Conservation (phyloP, 2,113 vertebrate genomes). For the Petaurus breviceps region DNA sequence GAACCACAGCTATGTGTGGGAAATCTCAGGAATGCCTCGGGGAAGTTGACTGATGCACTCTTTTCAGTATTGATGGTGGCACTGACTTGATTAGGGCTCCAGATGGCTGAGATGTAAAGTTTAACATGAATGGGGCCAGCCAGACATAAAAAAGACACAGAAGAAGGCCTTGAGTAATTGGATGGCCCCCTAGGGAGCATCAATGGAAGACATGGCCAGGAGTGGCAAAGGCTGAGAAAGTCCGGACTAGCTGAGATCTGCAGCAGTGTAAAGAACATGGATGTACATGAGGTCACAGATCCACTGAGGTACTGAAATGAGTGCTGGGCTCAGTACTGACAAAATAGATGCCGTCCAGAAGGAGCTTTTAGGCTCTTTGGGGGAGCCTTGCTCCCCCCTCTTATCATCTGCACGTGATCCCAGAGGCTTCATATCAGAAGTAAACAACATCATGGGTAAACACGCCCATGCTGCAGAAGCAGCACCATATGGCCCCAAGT, state of each 20-base stretch:
- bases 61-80: neutral
- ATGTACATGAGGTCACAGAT: neutral
- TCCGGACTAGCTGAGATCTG: neutral
- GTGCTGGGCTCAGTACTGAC: neutral
- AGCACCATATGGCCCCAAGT: neutral
- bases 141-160: neutral
- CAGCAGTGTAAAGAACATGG: neutral
- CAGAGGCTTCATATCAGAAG: neutral
- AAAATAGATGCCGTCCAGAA: neutral
- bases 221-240: no score
- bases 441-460: neutral
- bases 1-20: no score
- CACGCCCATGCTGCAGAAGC: neutral
- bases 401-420: neutral
- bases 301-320: no score
- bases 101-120: neutral
- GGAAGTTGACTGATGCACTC: neutral
- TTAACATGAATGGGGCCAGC: neutral
- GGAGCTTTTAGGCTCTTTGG: neutral
- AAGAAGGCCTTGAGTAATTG: neutral
- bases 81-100: neutral
- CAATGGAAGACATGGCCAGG: neutral
- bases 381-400: neutral
- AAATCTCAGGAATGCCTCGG: neutral
- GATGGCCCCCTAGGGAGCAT: neutral